Evolutionary conservation across 1,140 invertebrate species (phyloP).

Genomic region (Ylistrum balloti): DNA sequence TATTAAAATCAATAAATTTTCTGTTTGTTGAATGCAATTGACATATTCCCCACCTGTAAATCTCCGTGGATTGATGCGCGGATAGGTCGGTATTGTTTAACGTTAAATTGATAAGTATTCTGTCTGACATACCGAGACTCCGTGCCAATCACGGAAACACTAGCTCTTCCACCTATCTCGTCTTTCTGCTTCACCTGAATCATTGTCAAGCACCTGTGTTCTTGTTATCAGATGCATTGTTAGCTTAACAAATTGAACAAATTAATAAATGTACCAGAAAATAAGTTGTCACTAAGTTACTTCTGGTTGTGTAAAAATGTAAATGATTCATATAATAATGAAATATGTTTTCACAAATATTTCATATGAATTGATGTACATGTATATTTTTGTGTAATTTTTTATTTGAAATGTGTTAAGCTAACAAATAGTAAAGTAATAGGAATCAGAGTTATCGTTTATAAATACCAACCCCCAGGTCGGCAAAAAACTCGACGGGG

Average conservation of each 20-base stretch:
- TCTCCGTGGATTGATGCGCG: not conserved
- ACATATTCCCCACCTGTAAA: not conserved
- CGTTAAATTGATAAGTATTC: not conserved
- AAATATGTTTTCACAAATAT: no score
- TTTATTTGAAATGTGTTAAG: not conserved
- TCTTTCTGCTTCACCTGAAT: conserved; percentile 3
- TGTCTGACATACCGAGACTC: conserved; percentile 4
- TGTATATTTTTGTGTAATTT: no score
- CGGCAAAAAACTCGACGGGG: conserved; percentile 30
- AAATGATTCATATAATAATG: no score
- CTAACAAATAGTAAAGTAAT: not conserved
- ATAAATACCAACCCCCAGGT: conserved; percentile 22
- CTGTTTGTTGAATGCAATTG: conserved; percentile 21
- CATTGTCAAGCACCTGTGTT: conserved; percentile 15
- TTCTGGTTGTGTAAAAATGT: no score
- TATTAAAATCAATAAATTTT: conserved; percentile 1
- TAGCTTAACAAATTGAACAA: not conserved
- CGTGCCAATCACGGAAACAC: conserved; percentile 5
- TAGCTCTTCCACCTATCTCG: conserved; percentile 22
- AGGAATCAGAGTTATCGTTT: not conserved
- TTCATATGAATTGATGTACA: no score
- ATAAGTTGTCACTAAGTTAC: not conserved
- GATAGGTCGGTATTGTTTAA: conserved; percentile 16
- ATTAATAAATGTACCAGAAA: not conserved
- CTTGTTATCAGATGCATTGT: not conserved